A percentile compares a stretch with the other conserved stretches of the same genome.
These are phyloP conservation scores for Galeopterus variegatus DNA, from an alignment of 2,113 vertebrate species.

Conservation along the genomic window DNA sequence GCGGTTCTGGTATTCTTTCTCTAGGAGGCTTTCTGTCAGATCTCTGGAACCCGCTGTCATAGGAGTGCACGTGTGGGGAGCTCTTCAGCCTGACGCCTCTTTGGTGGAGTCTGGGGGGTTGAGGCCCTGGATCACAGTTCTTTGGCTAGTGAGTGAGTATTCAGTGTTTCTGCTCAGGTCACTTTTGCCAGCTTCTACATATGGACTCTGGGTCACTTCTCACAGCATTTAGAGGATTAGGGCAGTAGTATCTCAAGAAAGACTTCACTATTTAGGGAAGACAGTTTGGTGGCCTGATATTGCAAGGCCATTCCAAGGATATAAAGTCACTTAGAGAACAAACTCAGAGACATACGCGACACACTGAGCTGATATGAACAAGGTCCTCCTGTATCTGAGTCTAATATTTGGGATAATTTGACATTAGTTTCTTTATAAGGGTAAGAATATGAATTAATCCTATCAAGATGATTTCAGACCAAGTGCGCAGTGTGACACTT, in stretches of 20 bases:
- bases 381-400: background rate
- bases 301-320: background rate
- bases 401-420: background rate
- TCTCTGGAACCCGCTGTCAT: background rate
- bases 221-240: background rate
- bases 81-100: no score
- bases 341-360: background rate
- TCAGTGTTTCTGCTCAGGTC: background rate
- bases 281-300: background rate
- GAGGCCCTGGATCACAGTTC: background rate
- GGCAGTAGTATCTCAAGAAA: background rate
- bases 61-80: background rate
- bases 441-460: background rate
- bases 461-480: background rate
- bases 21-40: fast-evolving
- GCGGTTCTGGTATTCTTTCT: no score
- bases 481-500: background rate
- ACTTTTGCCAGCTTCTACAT: background rate
- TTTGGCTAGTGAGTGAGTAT: fast-evolving
- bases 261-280: background rate
- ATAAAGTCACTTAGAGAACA: background rate
- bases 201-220: fast-evolving
- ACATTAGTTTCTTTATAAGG: background rate
- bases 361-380: fast-evolving
- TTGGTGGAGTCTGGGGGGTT: no score